phyloP scores from a whole-genome alignment of 2,888 invertebrate genomes.

The Athalia rosae region DNA sequence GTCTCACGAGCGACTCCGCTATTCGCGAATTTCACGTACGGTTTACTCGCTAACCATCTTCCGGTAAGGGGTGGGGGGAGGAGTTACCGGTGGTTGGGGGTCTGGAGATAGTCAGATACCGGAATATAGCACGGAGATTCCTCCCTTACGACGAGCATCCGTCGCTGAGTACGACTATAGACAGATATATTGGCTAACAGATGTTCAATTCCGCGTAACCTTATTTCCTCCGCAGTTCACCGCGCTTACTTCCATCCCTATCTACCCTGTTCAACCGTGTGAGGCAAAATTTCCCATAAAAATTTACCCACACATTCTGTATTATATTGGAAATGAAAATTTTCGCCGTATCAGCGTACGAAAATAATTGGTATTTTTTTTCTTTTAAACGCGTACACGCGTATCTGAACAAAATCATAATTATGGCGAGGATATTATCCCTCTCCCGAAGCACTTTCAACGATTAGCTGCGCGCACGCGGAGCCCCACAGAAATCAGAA shows the following conservation, averaged over 20 bases:
- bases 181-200: conserved; percentile 43
- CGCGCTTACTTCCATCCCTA: too few relatives aligned
- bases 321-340: too few relatives aligned
- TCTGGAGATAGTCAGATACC: conserved; percentile 16
- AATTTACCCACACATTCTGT: too few relatives aligned
- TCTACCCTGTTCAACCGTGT: too few relatives aligned
- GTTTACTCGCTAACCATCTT: conserved; percentile 36
- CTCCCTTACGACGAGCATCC: conserved; percentile 22
- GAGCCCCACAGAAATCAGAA: background rate
- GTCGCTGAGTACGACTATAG: conserved; percentile 19
- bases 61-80: background rate
- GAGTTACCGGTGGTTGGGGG: conserved; percentile 20
- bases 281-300: too few relatives aligned
- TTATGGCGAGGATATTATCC: background rate
- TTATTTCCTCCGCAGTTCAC: conserved; percentile 19
- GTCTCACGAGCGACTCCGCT: background rate
- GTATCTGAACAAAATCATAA: too few relatives aligned
- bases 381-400: too few relatives aligned
- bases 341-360: too few relatives aligned
- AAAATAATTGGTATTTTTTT: too few relatives aligned
- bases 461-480: background rate
- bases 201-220: conserved; percentile 42
- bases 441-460: background rate
- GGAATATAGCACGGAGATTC: conserved; percentile 9
- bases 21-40: conserved; percentile 38